Percentiles rank a stretch among this genome's conserved stretches.
Conservation (phyloP, 2,888 invertebrate species). For the Diabrotica balteata region DNA sequence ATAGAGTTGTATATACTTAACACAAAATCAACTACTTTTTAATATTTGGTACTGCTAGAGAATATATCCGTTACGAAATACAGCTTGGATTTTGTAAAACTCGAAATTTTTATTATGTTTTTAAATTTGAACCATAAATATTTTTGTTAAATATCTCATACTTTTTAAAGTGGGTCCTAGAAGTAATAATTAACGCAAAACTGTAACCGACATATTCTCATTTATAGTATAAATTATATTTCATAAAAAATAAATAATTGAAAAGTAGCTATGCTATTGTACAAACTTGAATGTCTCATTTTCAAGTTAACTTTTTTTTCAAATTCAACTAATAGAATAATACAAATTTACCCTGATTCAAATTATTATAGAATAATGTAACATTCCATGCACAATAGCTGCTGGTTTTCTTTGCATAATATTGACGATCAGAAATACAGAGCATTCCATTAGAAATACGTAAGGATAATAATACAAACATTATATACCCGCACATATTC, state of each 20-base stretch:
- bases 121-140: background rate
- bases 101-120: too few relatives aligned
- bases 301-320: constrained; percentile 28
- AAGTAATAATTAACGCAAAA: background rate
- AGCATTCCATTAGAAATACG: background rate
- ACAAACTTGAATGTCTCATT: constrained; percentile 15
- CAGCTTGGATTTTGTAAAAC: background rate
- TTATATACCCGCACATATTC: too few relatives aligned
- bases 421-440: background rate
- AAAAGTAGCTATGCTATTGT: constrained; percentile 9
- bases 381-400: constrained; percentile 34
- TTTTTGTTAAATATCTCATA: background rate
- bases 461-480: too few relatives aligned
- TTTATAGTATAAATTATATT: background rate
- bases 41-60: constrained; percentile 12
- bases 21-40: constrained; percentile 8
- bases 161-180: too few relatives aligned
- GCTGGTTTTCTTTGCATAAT: constrained; percentile 14
- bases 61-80: constrained; percentile 1
- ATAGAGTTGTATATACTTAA: constrained; percentile 13
- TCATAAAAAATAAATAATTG: constrained; percentile 5
- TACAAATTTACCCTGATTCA: constrained; percentile 57
- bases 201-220: background rate
- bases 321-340: constrained; percentile 48
- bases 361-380: constrained; percentile 55